Percentiles rank a stretch among this genome's conserved stretches.
These are phyloP conservation scores for Anagrus nilaparvatae DNA, from an alignment of 1,140 invertebrate genomes.

Conservation along the genomic window DNA sequence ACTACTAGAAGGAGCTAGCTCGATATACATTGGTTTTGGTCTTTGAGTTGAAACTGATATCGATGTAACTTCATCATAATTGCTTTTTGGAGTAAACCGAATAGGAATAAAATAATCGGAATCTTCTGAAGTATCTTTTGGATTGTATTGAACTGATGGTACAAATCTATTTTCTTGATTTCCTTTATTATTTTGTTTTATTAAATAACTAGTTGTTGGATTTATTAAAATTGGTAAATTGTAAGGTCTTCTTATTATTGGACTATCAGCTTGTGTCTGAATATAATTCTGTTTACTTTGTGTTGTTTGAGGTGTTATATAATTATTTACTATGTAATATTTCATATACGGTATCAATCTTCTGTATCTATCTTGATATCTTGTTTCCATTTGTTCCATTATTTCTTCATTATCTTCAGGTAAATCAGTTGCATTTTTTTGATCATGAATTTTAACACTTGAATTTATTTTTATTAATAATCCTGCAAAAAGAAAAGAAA, in stretches of 20 bases:
- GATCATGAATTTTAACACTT: too few species aligned
- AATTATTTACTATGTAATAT: slow-evolving; percentile 59
- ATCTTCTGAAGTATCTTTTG: slow-evolving; percentile 27
- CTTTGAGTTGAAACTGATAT: neutral
- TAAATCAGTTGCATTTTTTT: too few species aligned
- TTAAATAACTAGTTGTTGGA: slow-evolving; percentile 2
- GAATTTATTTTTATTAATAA: too few species aligned
- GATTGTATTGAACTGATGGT: slow-evolving; percentile 38
- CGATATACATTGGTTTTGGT: slow-evolving; percentile 4
- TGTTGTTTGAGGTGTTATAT: too few species aligned
- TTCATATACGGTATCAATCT: slow-evolving; percentile 72
- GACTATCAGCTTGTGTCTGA: too few species aligned
- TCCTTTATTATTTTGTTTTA: slow-evolving; percentile 10
- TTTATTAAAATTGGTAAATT: too few species aligned
- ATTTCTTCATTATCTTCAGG: too few species aligned
- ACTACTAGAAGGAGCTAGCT: too few species aligned
- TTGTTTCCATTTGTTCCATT: too few species aligned
- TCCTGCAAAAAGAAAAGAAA: too few species aligned
- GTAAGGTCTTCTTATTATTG: slow-evolving; percentile 10
- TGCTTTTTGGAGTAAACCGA: slow-evolving; percentile 24
- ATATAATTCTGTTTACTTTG: too few species aligned
- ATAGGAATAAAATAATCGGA: slow-evolving; percentile 34
- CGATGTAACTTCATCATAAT: slow-evolving; percentile 21
- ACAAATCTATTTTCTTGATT: slow-evolving; percentile 29
- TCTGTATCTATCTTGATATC: slow-evolving; percentile 56